These are phyloP conservation scores for Eurystomus gularis DNA, from an alignment of 2,113 vertebrate genomes.

Conservation along the genomic window DNA sequence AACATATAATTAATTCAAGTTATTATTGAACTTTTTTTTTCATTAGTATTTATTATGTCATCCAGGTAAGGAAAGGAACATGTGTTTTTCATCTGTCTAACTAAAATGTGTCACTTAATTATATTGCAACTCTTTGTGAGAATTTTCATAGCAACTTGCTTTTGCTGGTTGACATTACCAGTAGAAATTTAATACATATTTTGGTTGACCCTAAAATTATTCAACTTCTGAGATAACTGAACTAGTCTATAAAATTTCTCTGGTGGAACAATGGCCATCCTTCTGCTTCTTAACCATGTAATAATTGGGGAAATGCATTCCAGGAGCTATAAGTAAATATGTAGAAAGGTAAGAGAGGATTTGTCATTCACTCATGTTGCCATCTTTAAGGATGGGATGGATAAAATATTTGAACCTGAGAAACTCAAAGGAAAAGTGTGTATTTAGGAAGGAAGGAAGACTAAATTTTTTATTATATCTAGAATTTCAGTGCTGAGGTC, in stretches of 20 bases:
- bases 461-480: background rate
- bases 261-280: background rate
- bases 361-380: background rate
- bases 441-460: background rate
- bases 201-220: background rate
- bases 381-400: background rate
- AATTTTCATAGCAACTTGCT: background rate
- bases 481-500: background rate
- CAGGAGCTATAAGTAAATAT: background rate
- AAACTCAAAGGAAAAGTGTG: too few relatives aligned
- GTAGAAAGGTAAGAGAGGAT: background rate
- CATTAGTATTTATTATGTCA: constrained; percentile 41
- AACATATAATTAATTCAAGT: constrained; percentile 71
- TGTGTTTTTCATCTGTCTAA: background rate
- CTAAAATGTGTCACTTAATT: background rate
- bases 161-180: background rate
- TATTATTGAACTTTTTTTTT: constrained; percentile 45
- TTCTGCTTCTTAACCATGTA: background rate
- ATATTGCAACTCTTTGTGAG: background rate
- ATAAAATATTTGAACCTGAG: rapidly evolving
- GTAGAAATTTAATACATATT: background rate
- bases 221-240: background rate
- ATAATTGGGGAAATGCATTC: background rate
- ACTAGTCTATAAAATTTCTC: background rate
- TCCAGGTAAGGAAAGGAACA: background rate